Percentiles rank a stretch among this genome's conserved stretches.
phyloP scores from a whole-genome alignment of 2,113 vertebrate genomes.

The Perca flavescens region DNA sequence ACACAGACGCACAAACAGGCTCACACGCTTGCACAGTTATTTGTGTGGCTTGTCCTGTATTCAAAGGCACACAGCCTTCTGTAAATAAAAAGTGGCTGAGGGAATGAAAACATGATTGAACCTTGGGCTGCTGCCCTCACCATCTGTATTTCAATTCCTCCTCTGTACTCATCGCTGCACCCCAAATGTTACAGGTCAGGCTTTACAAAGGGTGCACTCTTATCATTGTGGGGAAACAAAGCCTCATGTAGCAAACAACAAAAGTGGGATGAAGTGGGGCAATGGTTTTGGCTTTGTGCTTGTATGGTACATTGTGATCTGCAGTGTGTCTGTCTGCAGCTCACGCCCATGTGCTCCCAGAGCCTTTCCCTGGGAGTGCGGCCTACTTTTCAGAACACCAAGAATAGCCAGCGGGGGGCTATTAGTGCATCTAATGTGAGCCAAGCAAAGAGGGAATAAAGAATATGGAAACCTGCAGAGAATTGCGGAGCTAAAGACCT shows the following conservation, averaged over 20 bases:
- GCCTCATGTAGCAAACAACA: background rate
- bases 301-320: slow-evolving; percentile 46
- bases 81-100: slow-evolving; percentile 45
- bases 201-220: background rate
- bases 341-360: slow-evolving; percentile 51
- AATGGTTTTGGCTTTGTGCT: slow-evolving; percentile 21
- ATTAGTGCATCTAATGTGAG: slow-evolving; percentile 81
- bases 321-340: slow-evolving; percentile 67
- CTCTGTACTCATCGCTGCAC: background rate
- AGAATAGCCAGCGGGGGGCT: slow-evolving; percentile 83
- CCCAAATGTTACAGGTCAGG: slow-evolving; percentile 12
- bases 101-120: slow-evolving; percentile 13
- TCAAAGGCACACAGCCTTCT: slow-evolving; percentile 34
- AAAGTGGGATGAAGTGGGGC: slow-evolving; percentile 33
- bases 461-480: slow-evolving; percentile 69
- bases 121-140: background rate
- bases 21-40: slow-evolving; percentile 17
- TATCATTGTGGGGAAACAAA: slow-evolving; percentile 9
- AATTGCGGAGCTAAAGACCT: slow-evolving; percentile 69
- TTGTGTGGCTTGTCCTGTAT: slow-evolving; percentile 36
- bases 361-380: slow-evolving; percentile 80
- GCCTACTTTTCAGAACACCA: slow-evolving; percentile 82
- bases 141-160: background rate
- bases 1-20: slow-evolving; percentile 51
- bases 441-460: slow-evolving; percentile 81